Base-by-base conservation (phyloP, 2,113 vertebrate species). In the Osmerus mordax region DNA sequence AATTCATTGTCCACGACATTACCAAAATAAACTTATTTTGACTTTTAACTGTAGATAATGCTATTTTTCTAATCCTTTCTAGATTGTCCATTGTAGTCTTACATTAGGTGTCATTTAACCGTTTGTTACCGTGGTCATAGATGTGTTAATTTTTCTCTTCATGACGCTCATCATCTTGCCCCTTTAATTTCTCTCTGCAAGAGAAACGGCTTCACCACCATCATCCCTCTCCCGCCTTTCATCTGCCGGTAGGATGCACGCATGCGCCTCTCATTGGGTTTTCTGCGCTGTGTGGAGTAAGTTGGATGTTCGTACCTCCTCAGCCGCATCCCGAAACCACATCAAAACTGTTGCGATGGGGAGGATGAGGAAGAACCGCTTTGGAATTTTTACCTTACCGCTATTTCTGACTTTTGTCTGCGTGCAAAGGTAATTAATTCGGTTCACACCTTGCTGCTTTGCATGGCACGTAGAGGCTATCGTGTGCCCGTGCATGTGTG, bases 281-380 rank as follows among this genome's bases (percentile, higher is more conserved):
- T 94, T 95, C 96, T 95, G 96, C 97, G 91, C 95, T 92, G 96
- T 94, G 94, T 95, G 94, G 94, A 96, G 94, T 94, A 98, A 99
- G 96, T 99, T 99, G 96, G 94, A 94, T 96, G 95, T 91, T 92
- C 91, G 92, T 91, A 91, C 36, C 90, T 94, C 94, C 92, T 94
- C 95, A 92, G 90, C 91, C 93, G 94, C 96, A 92, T 85, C 89
- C 93, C 87, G 93, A 93, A 93, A 93, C 92, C 92, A 90, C 88
- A 92, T 89, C 91, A 87, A 93, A 95, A 91, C 94, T 92, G 93
- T 94, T 96, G 95, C 95, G 93, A 99, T 99, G 97, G 92, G 95
- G 95, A 96, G 95, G 93, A 93, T 95, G 89, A 94, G 93, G 94
- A 95, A 94, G 93, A 96, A 94, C 83, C 95, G 92, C 91, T 90